Conservation (phyloP, 1,140 invertebrate genomes). For the Procambarus virginalis region DNA sequence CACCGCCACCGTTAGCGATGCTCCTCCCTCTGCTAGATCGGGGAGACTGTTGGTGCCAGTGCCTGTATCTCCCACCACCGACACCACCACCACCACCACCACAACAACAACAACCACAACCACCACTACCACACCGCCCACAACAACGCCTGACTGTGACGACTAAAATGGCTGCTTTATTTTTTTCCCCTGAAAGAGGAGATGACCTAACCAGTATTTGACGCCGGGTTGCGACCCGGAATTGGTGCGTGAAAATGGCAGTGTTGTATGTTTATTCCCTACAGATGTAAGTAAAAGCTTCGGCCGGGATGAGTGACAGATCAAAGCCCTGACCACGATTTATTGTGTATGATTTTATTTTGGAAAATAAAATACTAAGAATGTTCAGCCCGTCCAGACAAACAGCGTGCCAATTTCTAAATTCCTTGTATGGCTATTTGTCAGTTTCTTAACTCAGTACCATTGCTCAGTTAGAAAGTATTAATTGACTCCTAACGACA, state of each 20-base stretch:
- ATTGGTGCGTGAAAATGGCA: not conserved
- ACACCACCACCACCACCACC: not conserved
- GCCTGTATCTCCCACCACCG: not conserved
- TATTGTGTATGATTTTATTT: too few relatives aligned
- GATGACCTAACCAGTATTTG: not conserved
- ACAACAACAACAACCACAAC: conserved; percentile 12
- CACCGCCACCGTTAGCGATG: not conserved
- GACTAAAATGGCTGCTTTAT: not conserved
- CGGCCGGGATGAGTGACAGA: too few relatives aligned
- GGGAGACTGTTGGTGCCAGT: not conserved
- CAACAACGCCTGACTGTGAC: conserved; percentile 20
- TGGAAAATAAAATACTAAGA: too few relatives aligned
- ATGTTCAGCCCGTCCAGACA: too few relatives aligned
- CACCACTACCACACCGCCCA: not conserved
- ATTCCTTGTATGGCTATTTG: too few relatives aligned
- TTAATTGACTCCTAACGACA: too few relatives aligned
- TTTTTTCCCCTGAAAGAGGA: not conserved
- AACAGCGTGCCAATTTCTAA: too few relatives aligned
- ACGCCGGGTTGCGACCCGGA: not conserved
- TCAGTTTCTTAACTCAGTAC: too few relatives aligned
- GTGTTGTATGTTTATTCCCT: not conserved
- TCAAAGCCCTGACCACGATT: too few relatives aligned
- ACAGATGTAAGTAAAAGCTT: too few relatives aligned
- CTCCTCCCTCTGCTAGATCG: not conserved
- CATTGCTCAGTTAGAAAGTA: too few relatives aligned